Percentiles rank a stretch among this genome's conserved stretches.
Evolutionary conservation across 2,113 vertebrate species (phyloP).

Genomic region (Pteruthius melanotis): DNA sequence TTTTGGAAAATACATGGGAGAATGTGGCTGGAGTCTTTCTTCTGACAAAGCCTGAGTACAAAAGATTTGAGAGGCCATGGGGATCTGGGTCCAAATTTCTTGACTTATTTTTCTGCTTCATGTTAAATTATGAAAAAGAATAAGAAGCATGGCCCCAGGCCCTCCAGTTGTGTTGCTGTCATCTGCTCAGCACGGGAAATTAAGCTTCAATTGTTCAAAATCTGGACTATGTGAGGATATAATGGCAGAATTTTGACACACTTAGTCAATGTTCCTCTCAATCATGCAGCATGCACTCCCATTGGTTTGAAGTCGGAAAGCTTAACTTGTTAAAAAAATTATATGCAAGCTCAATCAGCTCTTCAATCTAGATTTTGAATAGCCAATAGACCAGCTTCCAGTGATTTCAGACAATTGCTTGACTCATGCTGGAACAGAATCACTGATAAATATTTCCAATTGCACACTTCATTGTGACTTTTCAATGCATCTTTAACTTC

Average conservation of each 20-base stretch:
- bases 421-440: constrained; percentile 20
- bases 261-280: background rate
- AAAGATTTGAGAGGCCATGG: background rate
- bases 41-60: background rate
- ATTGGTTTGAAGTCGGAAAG: constrained; percentile 29
- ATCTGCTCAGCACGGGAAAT: background rate
- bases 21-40: background rate
- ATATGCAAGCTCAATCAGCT: constrained; percentile 37
- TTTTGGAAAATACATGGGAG: background rate
- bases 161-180: background rate
- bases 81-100: background rate
- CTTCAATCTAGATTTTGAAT: constrained; percentile 34
- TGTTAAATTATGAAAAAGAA: background rate
- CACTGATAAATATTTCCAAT: constrained; percentile 27
- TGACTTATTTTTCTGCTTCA: background rate
- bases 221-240: background rate
- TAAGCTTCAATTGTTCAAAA: background rate
- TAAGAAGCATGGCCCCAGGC: background rate
- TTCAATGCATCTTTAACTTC: constrained; percentile 41
- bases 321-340: constrained; percentile 1
- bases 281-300: background rate
- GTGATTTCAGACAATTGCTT: constrained; percentile 47
- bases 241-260: background rate
- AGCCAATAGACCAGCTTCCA: constrained; percentile 5
- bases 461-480: constrained; percentile 23